Evolutionary conservation across 2,888 invertebrate species (phyloP), one percentile per base, ranked within the genome.

Genomic region (Resseliella maxima): DNA sequence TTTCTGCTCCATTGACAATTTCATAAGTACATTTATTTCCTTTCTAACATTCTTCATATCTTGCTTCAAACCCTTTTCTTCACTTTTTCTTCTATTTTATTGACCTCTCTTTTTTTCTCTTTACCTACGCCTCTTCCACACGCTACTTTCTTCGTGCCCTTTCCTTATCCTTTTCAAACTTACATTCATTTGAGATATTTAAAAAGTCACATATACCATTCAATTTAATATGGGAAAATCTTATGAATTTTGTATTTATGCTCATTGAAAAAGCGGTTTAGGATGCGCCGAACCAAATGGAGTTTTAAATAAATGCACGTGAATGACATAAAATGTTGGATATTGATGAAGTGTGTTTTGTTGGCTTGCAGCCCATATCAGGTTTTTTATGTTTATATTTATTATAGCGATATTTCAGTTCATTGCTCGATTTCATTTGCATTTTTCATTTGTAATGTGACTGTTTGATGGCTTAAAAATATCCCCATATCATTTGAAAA

Each of bases 1-100:
- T 59, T 59, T 59, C 59, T 59, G 27, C 59, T 59, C 27, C 59
- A 59, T 59, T 59, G 59, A 59, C 24, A 59, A 59, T 59, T 59
- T 59, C 27, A n/a, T n/a, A 59, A 59, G 59, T 59, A 59, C 59
- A 59, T 50, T 50, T 50, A 15, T 50, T 50, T 6, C 18, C 46
- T 6, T 50, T 41, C 41, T n/a, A n/a, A n/a, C n/a, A n/a, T n/a
- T n/a, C n/a, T n/a, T n/a, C n/a, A n/a, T n/a, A n/a, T n/a, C n/a
- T n/a, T n/a, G n/a, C n/a, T n/a, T n/a, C n/a, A n/a, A n/a, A n/a
- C n/a, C n/a, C n/a, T n/a, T n/a, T n/a, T n/a, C n/a, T n/a, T n/a
- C n/a, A n/a, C n/a, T n/a, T n/a, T n/a, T n/a, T n/a, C n/a, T n/a
- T n/a, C n/a, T n/a, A n/a, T n/a, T n/a, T n/a, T n/a, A n/a, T n/a